Evolutionary conservation across 2,113 vertebrate species (phyloP).

Genomic region (Eupsittula cactorum): DNA sequence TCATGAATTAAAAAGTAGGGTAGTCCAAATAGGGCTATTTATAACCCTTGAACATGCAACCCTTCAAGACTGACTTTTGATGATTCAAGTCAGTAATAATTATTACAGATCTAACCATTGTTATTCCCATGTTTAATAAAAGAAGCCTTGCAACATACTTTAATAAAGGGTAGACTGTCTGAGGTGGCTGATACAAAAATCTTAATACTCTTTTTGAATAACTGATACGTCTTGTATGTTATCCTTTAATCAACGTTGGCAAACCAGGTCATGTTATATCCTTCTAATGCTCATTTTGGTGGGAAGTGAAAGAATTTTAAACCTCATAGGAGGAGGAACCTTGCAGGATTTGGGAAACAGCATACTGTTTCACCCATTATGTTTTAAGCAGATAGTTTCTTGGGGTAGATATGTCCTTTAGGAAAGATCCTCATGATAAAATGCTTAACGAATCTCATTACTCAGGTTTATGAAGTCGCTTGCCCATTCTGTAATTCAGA

Average conservation of each 20-base stretch:
- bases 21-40: not conserved
- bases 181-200: not conserved
- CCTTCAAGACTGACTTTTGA: not conserved
- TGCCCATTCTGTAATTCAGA: constrained; percentile 13
- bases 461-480: not conserved
- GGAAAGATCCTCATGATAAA: not conserved
- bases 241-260: not conserved
- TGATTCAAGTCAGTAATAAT: not conserved
- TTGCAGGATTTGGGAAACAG: not conserved
- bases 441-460: constrained; percentile 23
- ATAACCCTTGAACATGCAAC: not conserved
- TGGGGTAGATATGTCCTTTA: not conserved
- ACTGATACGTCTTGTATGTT: not conserved
- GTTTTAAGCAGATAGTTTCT: constrained; percentile 4
- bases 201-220: not conserved
- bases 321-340: not conserved
- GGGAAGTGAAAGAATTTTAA: not conserved
- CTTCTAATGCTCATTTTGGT: not conserved
- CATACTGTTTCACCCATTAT: not conserved
- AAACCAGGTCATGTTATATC: not conserved
- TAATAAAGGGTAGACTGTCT: not conserved
- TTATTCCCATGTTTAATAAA: not conserved
- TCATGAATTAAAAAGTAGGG: not conserved
- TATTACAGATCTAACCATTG: not conserved
- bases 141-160: not conserved